Conservation (phyloP, 23 tunicate species). For the Aplidium turbinatum region DNA sequence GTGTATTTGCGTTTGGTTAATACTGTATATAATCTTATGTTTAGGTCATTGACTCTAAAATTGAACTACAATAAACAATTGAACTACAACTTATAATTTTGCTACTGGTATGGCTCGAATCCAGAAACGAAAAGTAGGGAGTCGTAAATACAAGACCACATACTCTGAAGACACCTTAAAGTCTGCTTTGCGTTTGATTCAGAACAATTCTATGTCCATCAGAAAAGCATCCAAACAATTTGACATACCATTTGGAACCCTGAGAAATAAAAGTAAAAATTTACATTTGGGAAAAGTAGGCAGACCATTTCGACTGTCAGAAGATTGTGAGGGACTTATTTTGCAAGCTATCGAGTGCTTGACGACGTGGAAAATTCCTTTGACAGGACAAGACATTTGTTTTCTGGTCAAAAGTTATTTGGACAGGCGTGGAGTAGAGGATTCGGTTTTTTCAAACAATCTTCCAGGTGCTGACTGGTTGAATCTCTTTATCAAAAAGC, state of each 20-base stretch:
- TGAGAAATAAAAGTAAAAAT: conserved; percentile 4
- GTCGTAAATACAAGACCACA: conserved; percentile 6
- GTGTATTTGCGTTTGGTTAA: no score
- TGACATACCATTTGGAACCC: conserved; percentile 22
- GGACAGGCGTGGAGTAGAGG: neutral
- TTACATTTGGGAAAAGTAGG: conserved; percentile 19
- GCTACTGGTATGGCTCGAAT: conserved; percentile 6
- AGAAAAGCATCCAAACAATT: conserved; percentile 16
- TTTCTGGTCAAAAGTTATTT: neutral
- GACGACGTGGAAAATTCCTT: conserved; percentile 15
- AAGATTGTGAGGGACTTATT: conserved; percentile 13
- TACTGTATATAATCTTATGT: no score
- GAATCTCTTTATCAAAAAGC: neutral
- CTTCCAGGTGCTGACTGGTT: conserved; percentile 14
- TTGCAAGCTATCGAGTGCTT: conserved; percentile 10
- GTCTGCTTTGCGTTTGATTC: conserved; percentile 2
- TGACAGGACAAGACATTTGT: conserved; percentile 1
- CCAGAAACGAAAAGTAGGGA: conserved; percentile 18
- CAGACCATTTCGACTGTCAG: conserved; percentile 22
- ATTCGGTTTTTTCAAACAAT: conserved; percentile 7
- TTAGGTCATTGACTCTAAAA: no score
- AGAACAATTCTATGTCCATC: neutral
- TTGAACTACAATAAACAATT: no score
- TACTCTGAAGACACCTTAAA: neutral
- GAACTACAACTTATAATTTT: no score